These are phyloP conservation scores for Tympanoctomys barrerae DNA, from an alignment of 2,797 vertebrate genomes.

Conservation along the genomic window DNA sequence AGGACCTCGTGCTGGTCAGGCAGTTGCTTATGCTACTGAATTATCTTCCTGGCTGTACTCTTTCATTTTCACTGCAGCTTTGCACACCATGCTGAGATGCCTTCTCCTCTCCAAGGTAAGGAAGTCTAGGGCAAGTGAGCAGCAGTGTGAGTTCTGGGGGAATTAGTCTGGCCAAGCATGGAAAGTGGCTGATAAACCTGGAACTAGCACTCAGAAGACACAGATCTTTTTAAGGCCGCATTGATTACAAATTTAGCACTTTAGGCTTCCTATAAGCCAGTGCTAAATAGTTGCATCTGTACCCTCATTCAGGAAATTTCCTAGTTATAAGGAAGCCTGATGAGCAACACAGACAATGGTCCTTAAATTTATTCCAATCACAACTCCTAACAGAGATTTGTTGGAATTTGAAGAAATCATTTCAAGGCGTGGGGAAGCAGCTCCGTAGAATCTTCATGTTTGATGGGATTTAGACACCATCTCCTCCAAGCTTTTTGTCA, in stretches of 20 bases:
- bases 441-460: neutral
- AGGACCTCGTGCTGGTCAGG: no score
- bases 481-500: neutral
- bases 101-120: neutral
- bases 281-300: neutral
- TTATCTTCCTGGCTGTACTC: neutral
- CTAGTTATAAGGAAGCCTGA: neutral
- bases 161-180: neutral
- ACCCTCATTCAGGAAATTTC: neutral
- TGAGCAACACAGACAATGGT: neutral
- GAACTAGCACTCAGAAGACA: neutral
- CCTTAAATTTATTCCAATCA: slow-evolving; percentile 34
- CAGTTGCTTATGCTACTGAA: no score
- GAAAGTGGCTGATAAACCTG: neutral
- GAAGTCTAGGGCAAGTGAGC: neutral
- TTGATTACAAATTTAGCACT: neutral
- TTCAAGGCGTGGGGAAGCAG: neutral
- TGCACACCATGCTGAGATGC: neutral
- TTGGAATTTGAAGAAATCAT: neutral
- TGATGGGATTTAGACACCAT: neutral
- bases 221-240: neutral
- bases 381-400: neutral
- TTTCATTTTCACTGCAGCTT: neutral
- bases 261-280: neutral
- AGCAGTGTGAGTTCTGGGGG: neutral